A percentile compares a stretch with the other conserved stretches of the same genome.
These are phyloP conservation scores for Corythoichthys haematopterus DNA, from an alignment of 2,113 vertebrate species.

Conservation along the genomic window DNA sequence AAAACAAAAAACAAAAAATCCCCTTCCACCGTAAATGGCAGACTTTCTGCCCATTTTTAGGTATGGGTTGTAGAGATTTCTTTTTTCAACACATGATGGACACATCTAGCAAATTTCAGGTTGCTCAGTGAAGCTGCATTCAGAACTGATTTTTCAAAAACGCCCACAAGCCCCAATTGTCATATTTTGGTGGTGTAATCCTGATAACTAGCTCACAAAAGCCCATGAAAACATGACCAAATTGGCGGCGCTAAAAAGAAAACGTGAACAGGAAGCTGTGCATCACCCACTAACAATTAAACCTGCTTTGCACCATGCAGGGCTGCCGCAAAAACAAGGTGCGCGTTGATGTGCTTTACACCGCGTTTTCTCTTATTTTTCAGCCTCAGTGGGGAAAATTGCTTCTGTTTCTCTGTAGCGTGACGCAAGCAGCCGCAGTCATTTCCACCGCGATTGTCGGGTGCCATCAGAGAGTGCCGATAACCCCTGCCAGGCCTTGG, in stretches of 20 bases:
- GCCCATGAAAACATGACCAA: background rate
- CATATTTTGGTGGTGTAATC: background rate
- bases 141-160: background rate
- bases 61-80: no score
- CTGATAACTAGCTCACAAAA: background rate
- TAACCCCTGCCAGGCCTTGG: slow-evolving; percentile 73
- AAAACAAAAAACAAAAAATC: background rate
- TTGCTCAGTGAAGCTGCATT: background rate
- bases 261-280: background rate
- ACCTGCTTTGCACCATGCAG: slow-evolving; percentile 21
- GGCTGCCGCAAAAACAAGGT: slow-evolving; percentile 18
- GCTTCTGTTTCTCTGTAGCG: slow-evolving; percentile 61
- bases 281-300: background rate
- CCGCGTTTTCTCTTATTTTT: slow-evolving; percentile 5
- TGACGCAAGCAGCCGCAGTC: slow-evolving; percentile 70
- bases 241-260: background rate
- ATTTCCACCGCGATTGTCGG: slow-evolving; percentile 69
- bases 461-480: slow-evolving; percentile 72
- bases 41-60: background rate
- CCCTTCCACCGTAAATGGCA: background rate
- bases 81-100: background rate
- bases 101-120: background rate
- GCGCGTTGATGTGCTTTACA: slow-evolving; percentile 38
- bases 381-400: slow-evolving; percentile 49
- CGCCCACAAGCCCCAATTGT: background rate